A percentile compares a stretch with the other conserved stretches of the same genome.
These are phyloP conservation scores for Latrodectus hesperus DNA, from an alignment of 2,888 invertebrate species.

Conservation along the genomic window DNA sequence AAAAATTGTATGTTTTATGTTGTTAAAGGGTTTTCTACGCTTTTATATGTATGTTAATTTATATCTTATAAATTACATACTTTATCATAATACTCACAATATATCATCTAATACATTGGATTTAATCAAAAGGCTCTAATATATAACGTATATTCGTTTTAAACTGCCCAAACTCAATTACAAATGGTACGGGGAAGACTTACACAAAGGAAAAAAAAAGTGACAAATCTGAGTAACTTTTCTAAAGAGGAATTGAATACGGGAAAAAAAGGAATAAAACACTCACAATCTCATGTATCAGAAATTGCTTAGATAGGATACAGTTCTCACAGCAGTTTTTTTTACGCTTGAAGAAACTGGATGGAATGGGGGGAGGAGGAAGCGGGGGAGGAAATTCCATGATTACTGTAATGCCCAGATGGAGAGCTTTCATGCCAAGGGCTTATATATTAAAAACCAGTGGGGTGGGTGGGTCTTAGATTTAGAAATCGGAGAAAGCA, in stretches of 20 bases:
- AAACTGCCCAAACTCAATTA: no score
- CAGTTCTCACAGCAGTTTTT: conserved; percentile 28
- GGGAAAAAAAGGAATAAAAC: neutral
- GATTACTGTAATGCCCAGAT: conserved; percentile 12
- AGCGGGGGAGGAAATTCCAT: neutral
- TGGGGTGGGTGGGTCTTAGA: conserved; percentile 27
- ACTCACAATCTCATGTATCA: no score
- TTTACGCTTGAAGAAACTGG: conserved; percentile 9
- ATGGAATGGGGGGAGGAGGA: neutral
- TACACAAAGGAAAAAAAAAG: no score
- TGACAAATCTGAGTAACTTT: neutral
- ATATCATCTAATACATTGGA: no score
- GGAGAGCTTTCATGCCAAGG: conserved; percentile 7
- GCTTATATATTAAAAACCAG: conserved; percentile 32
- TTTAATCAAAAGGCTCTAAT: no score
- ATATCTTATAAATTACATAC: no score
- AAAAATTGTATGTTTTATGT: no score
- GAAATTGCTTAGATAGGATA: conserved; percentile 6
- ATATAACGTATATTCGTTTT: no score
- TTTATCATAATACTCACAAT: no score
- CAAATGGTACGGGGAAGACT: no score
- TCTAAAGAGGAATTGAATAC: neutral
- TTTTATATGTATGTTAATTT: no score
- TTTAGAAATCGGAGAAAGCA: conserved; percentile 57
- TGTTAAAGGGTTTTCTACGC: no score